Conservation (phyloP, 1,140 invertebrate genomes). For the Colletes latitarsis region DNA sequence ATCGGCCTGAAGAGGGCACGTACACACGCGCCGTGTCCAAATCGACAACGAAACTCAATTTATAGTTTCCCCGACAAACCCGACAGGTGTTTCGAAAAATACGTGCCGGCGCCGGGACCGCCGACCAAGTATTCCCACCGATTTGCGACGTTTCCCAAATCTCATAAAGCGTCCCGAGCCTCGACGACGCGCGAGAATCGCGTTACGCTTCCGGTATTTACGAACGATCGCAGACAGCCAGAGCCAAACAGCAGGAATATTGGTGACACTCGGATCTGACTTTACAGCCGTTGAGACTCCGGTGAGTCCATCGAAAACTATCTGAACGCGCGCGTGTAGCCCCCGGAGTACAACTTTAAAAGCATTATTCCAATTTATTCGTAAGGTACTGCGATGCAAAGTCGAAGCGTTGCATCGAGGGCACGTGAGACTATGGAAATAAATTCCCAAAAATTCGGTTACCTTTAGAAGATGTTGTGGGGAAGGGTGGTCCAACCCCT, state of each 20-base stretch:
- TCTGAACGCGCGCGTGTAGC: too few species aligned
- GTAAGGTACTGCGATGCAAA: too few species aligned
- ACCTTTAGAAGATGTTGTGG: too few species aligned
- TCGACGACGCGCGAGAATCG: conserved; percentile 4
- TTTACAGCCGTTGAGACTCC: too few species aligned
- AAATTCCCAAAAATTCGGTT: too few species aligned
- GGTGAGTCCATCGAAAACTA: too few species aligned
- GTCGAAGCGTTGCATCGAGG: too few species aligned
- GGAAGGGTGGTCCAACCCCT: too few species aligned
- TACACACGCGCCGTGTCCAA: background rate
- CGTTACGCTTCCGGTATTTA: conserved; percentile 2
- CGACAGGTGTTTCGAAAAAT: conserved; percentile 41
- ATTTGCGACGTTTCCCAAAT: conserved; percentile 21
- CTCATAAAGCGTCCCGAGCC: background rate
- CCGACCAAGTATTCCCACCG: background rate
- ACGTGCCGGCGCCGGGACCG: background rate
- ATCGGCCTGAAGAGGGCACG: conserved; percentile 6
- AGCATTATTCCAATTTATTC: too few species aligned
- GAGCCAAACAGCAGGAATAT: background rate
- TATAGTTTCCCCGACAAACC: background rate
- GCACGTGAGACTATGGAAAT: too few species aligned
- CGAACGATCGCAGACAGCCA: background rate
- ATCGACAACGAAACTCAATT: conserved; percentile 43
- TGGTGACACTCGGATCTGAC: background rate
- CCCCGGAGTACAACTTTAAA: too few species aligned